Evolutionary conservation across 2,113 vertebrate species (phyloP), one percentile per base, ranked within the genome.

Genomic region (Anthoscopus minutus): DNA sequence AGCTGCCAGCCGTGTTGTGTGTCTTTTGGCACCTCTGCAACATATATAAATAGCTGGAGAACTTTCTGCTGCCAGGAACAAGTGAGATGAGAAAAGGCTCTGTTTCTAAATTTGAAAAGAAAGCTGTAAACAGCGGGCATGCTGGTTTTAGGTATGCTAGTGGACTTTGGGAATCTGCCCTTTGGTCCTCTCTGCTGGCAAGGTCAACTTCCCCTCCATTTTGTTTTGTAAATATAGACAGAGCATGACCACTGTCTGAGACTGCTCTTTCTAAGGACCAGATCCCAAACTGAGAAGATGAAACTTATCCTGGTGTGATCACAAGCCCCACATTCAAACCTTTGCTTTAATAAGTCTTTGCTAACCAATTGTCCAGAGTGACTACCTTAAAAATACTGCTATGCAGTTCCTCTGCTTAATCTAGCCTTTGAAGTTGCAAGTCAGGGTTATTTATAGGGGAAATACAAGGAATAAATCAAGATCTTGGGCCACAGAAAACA

Each of bases 91-190:
- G 93, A 96, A 97, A 96, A 94, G 77, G n/a, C 79, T 84, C 86
- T 77, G 61, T 77, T 96, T 91, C 89, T 96, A 95, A 93, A 96
- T 96, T 89, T 94, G 96, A 96, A 97, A 92, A 73, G 84, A 95
- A 94, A 96, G 54, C 95, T 78, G 83, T 95, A 94, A 89, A 91
- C 92, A 91, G 61, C 93, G 74, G 42, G 45, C 73, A 28, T 58
- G 82, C 81, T 87, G 65, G 90, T 65, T 92, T 47, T 66, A 92
- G 64, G 69, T 78, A 62, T 40, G 84, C 53, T 70, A 64, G 77
- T 66, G 67, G 69, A 69, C 56, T 93, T 92, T 54, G 42, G 44
- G 56, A 81, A 45, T 33, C 53, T 96, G 85, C 66, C 62, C 79
- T 93, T 81, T 64, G 86, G 69, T 81, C 64, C 25, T 69, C 48